A percentile compares a stretch with the other conserved stretches of the same genome.
phyloP scores from a whole-genome alignment of 2,113 vertebrate genomes.

The Lepus americanus region DNA sequence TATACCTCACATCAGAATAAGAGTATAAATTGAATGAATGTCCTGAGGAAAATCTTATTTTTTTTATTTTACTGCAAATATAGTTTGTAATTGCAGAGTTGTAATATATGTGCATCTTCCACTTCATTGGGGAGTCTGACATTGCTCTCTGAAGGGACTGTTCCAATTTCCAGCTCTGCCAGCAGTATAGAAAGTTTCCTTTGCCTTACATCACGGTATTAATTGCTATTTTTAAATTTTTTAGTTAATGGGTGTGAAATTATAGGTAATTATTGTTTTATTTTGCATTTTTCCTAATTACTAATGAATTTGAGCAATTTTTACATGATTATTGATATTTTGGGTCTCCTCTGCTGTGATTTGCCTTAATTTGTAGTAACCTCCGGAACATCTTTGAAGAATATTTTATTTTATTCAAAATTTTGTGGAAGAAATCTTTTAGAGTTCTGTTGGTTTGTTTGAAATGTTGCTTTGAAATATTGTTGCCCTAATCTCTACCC shows the following conservation, averaged over 20 bases:
- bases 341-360: not conserved
- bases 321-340: not conserved
- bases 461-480: not conserved
- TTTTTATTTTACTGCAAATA: not conserved
- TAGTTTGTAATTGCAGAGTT: not conserved
- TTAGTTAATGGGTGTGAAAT: constrained; percentile 52
- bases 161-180: constrained; percentile 2
- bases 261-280: constrained; percentile 59
- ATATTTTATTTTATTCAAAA: not conserved
- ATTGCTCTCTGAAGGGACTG: constrained; percentile 14
- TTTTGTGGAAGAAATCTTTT: not conserved
- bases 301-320: constrained; percentile 14
- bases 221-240: not conserved
- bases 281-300: constrained; percentile 54
- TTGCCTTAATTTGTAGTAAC: not conserved
- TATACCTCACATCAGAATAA: not conserved
- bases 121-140: not conserved
- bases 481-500: not conserved
- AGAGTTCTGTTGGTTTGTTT: not conserved
- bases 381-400: not conserved
- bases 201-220: not conserved
- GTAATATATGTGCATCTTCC: not conserved
- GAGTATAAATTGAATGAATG: not conserved
- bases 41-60: not conserved
- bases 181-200: not conserved